These are phyloP conservation scores for Pygmarrhopalites habei DNA, from an alignment of 1,140 invertebrate genomes.

Conservation along the genomic window DNA sequence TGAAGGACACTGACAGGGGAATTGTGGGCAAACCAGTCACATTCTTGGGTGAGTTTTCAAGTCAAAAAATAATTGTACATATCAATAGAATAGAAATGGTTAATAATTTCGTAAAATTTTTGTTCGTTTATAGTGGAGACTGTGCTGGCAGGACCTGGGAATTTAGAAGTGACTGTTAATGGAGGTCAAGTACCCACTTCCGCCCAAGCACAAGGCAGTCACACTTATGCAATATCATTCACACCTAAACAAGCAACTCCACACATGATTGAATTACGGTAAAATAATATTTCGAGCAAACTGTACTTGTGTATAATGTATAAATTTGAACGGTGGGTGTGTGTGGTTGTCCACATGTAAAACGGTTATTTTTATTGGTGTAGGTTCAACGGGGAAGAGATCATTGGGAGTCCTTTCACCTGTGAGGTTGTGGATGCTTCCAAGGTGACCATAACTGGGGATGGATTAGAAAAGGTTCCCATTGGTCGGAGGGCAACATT, in stretches of 20 bases:
- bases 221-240: slow-evolving; percentile 95
- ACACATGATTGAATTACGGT: slow-evolving; percentile 87
- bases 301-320: too few species aligned
- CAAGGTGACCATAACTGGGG: slow-evolving; percentile 64
- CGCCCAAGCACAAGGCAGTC: slow-evolving; percentile 86
- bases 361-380: slow-evolving; percentile 24
- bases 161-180: slow-evolving; percentile 94
- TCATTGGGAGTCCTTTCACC: slow-evolving; percentile 57
- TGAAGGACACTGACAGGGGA: slow-evolving; percentile 82
- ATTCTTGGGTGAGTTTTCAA: slow-evolving; percentile 68
- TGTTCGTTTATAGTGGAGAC: too few species aligned
- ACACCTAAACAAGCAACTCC: slow-evolving; percentile 79
- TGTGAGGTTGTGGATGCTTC: slow-evolving; percentile 65
- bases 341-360: too few species aligned
- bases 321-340: too few species aligned
- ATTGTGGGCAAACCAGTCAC: slow-evolving; percentile 88
- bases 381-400: slow-evolving; percentile 17
- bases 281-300: too few species aligned
- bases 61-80: slow-evolving; percentile 21
- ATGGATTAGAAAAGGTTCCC: slow-evolving; percentile 85
- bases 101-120: too few species aligned
- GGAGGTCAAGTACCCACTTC: slow-evolving; percentile 90
- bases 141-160: slow-evolving; percentile 93
- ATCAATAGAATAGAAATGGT: too few species aligned
- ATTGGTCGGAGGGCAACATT: slow-evolving; percentile 76